Evolutionary conservation across 2,797 vertebrate species (phyloP).

Genomic region (Stomatorhinus walkeri): DNA sequence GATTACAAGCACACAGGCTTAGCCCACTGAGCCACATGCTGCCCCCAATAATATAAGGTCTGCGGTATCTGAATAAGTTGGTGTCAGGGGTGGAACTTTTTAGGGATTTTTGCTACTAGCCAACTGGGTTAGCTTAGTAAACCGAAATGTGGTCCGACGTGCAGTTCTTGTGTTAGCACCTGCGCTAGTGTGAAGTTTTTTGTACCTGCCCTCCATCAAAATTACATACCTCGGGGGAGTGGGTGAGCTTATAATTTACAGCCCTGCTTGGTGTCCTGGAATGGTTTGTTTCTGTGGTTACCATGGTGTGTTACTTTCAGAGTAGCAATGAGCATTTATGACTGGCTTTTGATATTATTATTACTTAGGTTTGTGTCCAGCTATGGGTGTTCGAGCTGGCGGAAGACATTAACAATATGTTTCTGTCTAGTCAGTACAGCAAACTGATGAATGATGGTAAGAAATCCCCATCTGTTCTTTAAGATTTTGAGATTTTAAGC

Average conservation of each 20-base stretch:
- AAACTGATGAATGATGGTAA: not conserved
- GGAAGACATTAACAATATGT: not conserved
- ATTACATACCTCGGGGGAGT: not conserved
- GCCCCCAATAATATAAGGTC: not conserved
- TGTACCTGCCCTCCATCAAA: not conserved
- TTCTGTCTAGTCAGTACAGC: not conserved
- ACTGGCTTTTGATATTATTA: not conserved
- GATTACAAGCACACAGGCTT: too few relatives aligned
- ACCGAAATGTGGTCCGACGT: not conserved
- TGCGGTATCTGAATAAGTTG: not conserved
- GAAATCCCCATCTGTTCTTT: not conserved
- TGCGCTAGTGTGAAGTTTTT: not conserved
- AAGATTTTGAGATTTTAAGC: not conserved
- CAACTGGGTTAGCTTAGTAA: not conserved
- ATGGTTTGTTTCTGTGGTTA: not conserved
- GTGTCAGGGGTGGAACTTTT: not conserved
- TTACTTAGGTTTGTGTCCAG: not conserved
- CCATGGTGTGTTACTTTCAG: not conserved
- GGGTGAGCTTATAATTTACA: not conserved
- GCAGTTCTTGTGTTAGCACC: not conserved
- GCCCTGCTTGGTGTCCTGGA: not conserved
- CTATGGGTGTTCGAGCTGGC: not conserved
- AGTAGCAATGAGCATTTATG: not conserved
- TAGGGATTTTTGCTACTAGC: not conserved
- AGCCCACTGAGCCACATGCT: too few relatives aligned